Base-by-base conservation (phyloP, 2,888 invertebrate genomes). In the Stictocephala bisonia region DNA sequence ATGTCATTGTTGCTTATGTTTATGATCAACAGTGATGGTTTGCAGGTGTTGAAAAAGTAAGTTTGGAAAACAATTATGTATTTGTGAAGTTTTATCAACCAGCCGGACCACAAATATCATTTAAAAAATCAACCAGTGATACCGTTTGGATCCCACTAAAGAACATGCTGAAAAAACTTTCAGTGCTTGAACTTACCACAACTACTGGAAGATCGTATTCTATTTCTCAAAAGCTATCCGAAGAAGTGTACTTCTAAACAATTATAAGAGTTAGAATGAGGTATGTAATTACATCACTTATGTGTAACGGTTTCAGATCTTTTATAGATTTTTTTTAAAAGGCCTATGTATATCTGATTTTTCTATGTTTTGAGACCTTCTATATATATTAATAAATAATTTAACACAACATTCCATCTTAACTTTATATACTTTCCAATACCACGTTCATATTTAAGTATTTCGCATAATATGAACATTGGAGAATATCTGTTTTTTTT, bases 1-100 rank as follows among this genome's bases (percentile, higher is more conserved):
- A 69, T 31, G 53, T 31, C 22, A 1, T 20, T n/a, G 35, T 69
- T 22, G 50, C 68, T 3, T 68, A 27, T 29, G 18, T 68, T 9
- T 68, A 68, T n/a, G 51, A 68, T 68, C 29, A 50, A 1, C 68
- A 68, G 20, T 51, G 68, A 50, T 68, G 68, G 68, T 50, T 68
- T 9, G 68, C 68, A 29, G 29, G 50, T 2, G 20, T 68, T 29
- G 51, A 68, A 29, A 13, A 50, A 68, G 3, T 68, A 26, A 68
- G 20, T 27, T 29, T 15, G 51, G 68, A 68, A 50, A 26, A 68
- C 20, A 68, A 15, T 68, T 27, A 68, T 29, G 29, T 68, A 13
- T 29, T n/a, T 68, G 68, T 18, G 11, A 6, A 68, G 29, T 68
- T 68, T 18, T 50, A 27, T n/a, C 68, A 50, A 13, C 40, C 53